Percentiles rank a stretch among this genome's conserved stretches.
phyloP scores from a whole-genome alignment of 2,113 vertebrate genomes.

The Eidolon helvum region DNA sequence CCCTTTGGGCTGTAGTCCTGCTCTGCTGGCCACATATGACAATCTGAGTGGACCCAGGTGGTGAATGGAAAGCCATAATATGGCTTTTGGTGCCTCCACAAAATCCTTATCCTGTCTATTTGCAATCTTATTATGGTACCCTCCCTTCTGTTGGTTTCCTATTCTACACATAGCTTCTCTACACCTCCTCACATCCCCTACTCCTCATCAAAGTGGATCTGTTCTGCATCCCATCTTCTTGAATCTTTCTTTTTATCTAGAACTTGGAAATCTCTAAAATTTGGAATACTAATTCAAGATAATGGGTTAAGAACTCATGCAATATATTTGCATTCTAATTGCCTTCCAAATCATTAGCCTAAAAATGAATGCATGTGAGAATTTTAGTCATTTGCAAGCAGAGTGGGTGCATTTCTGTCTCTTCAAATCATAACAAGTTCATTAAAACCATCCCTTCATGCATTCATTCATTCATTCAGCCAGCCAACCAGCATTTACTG shows the following conservation, averaged over 20 bases:
- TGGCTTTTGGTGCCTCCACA: not conserved
- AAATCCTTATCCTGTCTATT: not conserved
- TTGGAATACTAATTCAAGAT: not conserved
- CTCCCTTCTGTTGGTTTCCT: not conserved
- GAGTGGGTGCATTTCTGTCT: not conserved
- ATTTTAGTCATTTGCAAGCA: not conserved
- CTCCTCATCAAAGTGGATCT: not conserved
- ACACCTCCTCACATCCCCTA: not conserved
- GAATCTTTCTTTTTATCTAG: not conserved
- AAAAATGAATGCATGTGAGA: not conserved
- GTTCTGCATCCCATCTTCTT: not conserved
- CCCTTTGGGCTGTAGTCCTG: not conserved
- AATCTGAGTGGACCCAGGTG: not conserved
- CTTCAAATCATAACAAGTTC: constrained; percentile 10
- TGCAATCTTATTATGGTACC: not conserved
- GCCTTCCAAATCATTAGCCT: not conserved
- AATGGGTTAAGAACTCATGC: not conserved
- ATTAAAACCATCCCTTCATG: not conserved
- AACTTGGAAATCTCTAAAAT: not conserved
- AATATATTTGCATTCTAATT: not conserved
- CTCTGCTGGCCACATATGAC: not conserved
- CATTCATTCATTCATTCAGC: constrained; percentile 3
- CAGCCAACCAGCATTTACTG: not conserved
- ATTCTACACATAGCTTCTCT: not conserved
- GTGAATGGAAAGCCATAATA: not conserved